These are phyloP conservation scores for Nesidiocoris tenuis DNA, from an alignment of 2,888 invertebrate genomes.

Conservation along the genomic window DNA sequence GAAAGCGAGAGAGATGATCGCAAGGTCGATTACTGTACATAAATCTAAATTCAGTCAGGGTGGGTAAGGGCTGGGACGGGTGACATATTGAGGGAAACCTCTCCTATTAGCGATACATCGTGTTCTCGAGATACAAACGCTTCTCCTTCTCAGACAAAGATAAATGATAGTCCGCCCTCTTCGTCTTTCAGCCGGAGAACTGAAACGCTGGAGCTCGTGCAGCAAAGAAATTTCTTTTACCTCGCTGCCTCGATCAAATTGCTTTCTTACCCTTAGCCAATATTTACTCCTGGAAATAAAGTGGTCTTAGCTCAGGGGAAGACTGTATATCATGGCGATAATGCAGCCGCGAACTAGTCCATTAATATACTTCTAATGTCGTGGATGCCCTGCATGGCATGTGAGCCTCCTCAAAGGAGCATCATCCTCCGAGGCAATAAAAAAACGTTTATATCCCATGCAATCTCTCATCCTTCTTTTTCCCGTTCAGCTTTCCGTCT, in stretches of 20 bases:
- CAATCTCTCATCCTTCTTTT: not conserved
- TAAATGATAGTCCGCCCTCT: conserved; percentile 6
- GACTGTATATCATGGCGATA: conserved; percentile 14
- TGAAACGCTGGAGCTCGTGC: not conserved
- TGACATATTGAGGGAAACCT: conserved; percentile 21
- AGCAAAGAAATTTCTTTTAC: conserved; percentile 15
- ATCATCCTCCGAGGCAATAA: conserved; percentile 9
- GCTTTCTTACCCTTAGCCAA: conserved; percentile 11
- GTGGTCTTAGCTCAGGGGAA: conserved; percentile 15
- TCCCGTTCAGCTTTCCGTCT: not conserved
- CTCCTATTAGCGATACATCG: conserved; percentile 17
- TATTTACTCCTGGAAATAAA: conserved; percentile 23
- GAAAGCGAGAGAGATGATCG: not conserved
- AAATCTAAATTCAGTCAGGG: conserved; percentile 13
- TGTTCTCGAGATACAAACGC: not conserved
- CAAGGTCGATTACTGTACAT: conserved; percentile 6
- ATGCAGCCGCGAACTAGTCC: conserved; percentile 14
- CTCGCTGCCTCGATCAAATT: conserved; percentile 20
- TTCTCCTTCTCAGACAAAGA: conserved; percentile 7
- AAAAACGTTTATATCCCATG: conserved; percentile 16
- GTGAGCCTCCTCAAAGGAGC: conserved; percentile 12
- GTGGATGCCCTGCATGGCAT: conserved; percentile 22
- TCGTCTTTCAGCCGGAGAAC: not conserved
- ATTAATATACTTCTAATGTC: conserved; percentile 34
- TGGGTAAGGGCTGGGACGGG: not conserved